Conservation (phyloP, 2,113 vertebrate species). For the Lichenostomus cassidix region DNA sequence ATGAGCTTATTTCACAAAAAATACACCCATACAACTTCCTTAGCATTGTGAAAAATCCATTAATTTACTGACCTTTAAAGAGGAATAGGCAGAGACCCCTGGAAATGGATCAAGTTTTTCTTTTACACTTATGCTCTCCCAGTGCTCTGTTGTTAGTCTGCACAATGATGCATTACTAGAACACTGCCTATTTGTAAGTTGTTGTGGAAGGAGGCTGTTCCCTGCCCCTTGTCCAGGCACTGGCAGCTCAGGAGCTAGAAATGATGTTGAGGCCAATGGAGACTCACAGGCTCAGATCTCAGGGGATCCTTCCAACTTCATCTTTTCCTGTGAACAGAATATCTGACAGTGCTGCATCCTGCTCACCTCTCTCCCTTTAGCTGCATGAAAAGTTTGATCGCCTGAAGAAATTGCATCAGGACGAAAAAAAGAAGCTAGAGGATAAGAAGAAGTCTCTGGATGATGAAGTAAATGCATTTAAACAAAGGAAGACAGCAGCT, state of each 20-base stretch:
- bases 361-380: conserved; percentile 63
- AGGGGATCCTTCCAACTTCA: background rate
- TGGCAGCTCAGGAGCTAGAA: background rate
- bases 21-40: background rate
- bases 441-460: conserved; percentile 95
- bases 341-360: background rate
- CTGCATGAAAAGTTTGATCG: conserved; percentile 98
- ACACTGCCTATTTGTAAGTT: background rate
- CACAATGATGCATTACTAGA: background rate
- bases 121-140: background rate
- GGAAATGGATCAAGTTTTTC: background rate
- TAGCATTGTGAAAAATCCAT: background rate
- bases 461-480: conserved; percentile 93
- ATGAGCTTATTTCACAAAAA: background rate
- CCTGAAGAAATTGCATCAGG: conserved; percentile 96
- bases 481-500: conserved; percentile 95
- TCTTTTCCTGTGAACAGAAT: background rate
- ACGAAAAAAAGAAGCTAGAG: conserved; percentile 98
- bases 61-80: background rate
- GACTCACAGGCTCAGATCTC: background rate
- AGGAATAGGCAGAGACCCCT: background rate
- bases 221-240: background rate
- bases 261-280: background rate
- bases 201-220: background rate
- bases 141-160: background rate